Conservation (phyloP, 2,113 vertebrate genomes). For the Calyptomena viridis region DNA sequence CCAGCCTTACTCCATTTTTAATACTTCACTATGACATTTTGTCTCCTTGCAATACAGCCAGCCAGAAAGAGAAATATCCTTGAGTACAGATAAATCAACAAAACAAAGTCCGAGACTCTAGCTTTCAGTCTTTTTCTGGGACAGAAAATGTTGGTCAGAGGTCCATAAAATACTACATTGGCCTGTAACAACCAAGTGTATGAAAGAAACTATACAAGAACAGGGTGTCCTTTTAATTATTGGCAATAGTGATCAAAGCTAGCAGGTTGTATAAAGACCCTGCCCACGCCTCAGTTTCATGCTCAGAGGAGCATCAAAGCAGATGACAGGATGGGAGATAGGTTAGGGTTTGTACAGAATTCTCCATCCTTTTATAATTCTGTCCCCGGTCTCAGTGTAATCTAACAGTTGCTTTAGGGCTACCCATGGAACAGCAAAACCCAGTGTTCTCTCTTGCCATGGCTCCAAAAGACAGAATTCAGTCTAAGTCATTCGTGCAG, state of each 20-base stretch:
- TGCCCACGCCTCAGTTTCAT: background rate
- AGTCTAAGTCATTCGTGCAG: background rate
- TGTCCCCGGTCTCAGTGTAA: rapidly evolving
- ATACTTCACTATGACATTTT: background rate
- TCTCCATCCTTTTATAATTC: background rate
- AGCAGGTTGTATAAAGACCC: background rate
- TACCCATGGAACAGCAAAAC: background rate
- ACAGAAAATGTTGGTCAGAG: background rate
- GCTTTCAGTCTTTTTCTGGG: background rate
- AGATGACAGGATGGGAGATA: background rate
- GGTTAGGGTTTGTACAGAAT: background rate
- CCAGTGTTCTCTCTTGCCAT: background rate
- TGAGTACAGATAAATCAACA: background rate
- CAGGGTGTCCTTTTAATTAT: background rate
- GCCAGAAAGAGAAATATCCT: background rate
- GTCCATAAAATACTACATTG: background rate
- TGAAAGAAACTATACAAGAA: background rate
- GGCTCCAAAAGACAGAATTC: background rate
- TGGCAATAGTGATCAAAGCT: background rate
- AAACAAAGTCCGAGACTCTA: background rate
- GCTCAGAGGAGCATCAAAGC: background rate
- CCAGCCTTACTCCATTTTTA: background rate
- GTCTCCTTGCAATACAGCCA: background rate
- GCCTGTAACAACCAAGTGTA: background rate
- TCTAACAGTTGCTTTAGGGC: background rate